phyloP scores from a whole-genome alignment of 2,888 invertebrate genomes.

The Andrena praecox region DNA sequence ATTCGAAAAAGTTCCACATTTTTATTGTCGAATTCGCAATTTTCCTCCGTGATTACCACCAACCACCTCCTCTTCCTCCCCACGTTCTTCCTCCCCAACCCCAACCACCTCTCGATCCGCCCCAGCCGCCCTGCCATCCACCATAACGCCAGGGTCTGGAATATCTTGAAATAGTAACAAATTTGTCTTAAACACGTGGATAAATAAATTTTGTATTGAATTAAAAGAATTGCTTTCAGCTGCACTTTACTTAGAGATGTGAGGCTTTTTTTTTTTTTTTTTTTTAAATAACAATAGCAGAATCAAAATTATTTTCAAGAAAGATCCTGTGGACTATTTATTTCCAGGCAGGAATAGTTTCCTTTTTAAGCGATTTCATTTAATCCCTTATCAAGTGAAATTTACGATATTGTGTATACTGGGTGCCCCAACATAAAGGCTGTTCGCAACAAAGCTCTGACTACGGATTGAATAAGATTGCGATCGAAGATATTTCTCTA shows the following conservation, averaged over 20 bases:
- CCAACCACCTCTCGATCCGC: conserved; percentile 14
- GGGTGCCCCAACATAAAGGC: too few relatives aligned
- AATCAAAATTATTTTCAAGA: too few relatives aligned
- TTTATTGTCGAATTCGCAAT: neutral
- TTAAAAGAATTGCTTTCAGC: neutral
- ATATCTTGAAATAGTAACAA: conserved; percentile 27
- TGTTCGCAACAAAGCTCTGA: too few relatives aligned
- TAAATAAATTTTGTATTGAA: neutral
- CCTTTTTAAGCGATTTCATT: too few relatives aligned
- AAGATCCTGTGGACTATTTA: too few relatives aligned
- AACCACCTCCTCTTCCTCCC: conserved; percentile 20
- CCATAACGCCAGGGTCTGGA: conserved; percentile 40
- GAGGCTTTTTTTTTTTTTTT: too few relatives aligned
- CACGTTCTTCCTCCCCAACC: conserved; percentile 34
- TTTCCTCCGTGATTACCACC: conserved; percentile 5
- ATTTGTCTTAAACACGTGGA: neutral
- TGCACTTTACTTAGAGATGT: neutral
- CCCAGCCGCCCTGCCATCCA: conserved; percentile 20
- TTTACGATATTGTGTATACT: too few relatives aligned
- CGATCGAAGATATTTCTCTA: too few relatives aligned
- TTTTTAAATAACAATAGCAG: too few relatives aligned
- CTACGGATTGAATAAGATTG: too few relatives aligned
- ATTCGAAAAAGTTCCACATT: neutral
- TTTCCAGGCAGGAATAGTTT: too few relatives aligned
- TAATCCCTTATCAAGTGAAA: too few relatives aligned